These are phyloP conservation scores for Chironomus riparius DNA, from an alignment of 2,888 invertebrate species.

Conservation along the genomic window DNA sequence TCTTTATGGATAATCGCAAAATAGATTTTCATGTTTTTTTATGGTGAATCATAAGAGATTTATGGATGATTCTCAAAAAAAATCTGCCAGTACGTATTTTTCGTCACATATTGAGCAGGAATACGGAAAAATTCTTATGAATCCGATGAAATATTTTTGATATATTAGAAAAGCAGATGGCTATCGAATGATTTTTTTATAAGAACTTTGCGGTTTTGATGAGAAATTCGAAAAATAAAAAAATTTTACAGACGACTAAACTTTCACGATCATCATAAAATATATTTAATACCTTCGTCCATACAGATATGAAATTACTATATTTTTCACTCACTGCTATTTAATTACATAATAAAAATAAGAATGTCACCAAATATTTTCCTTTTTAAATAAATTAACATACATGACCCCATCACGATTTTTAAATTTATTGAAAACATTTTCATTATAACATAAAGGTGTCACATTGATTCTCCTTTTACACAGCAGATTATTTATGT, in stretches of 20 bases:
- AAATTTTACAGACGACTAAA: background rate
- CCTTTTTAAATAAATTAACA: background rate
- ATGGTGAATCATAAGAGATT: no score
- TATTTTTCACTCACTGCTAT: background rate
- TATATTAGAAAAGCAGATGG: background rate
- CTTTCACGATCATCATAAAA: background rate
- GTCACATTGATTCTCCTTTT: background rate
- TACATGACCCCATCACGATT: background rate
- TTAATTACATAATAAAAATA: background rate
- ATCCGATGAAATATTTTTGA: no score
- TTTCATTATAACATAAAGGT: background rate
- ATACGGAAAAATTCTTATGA: no score
- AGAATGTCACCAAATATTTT: background rate
- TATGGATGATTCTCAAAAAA: no score
- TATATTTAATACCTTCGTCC: background rate
- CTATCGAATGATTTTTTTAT: background rate
- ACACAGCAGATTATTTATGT: background rate
- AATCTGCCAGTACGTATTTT: no score
- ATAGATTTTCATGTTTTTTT: no score
- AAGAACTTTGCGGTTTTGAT: background rate
- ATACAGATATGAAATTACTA: background rate
- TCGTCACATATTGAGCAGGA: no score
- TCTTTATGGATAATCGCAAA: no score
- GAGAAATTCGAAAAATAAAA: no score
- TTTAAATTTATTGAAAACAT: background rate